Evolutionary conservation across 1,140 invertebrate species (phyloP).

Genomic region (Drosophila willistoni): DNA sequence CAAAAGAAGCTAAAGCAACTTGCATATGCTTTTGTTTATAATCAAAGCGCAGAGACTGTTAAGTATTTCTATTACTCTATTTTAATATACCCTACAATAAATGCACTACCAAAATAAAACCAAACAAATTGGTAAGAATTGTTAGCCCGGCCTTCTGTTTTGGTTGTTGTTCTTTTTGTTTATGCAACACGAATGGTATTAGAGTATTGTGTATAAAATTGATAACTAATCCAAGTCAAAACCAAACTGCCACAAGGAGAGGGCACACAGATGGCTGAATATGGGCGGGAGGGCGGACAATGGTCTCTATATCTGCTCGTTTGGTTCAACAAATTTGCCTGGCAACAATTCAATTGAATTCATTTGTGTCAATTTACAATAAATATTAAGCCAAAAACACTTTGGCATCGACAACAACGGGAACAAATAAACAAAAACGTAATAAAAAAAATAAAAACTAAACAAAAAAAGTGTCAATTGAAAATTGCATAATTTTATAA

Average conservation of each 20-base stretch:
- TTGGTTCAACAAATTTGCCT: slow-evolving; percentile 46
- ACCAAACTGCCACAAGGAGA: slow-evolving; percentile 12
- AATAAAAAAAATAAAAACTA: slow-evolving; percentile 24
- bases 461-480: slow-evolving; percentile 44
- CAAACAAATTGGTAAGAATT: too few relatives aligned
- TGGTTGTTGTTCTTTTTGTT: neutral
- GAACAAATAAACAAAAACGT: slow-evolving; percentile 1
- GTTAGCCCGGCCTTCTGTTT: neutral
- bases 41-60: neutral
- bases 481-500: slow-evolving; percentile 72
- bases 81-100: neutral
- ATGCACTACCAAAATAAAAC: too few relatives aligned
- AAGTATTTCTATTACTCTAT: neutral
- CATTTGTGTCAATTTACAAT: slow-evolving; percentile 79
- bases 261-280: neutral
- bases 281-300: neutral
- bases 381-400: slow-evolving; percentile 55
- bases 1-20: neutral
- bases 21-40: slow-evolving; percentile 5
- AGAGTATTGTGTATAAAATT: slow-evolving; percentile 30
- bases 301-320: slow-evolving; percentile 24
- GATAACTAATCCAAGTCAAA: slow-evolving; percentile 51
- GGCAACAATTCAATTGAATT: slow-evolving; percentile 76
- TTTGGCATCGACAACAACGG: slow-evolving; percentile 22
- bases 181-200: neutral